phyloP scores from a whole-genome alignment of 2,797 vertebrate species.

The Cossypha heuglini region DNA sequence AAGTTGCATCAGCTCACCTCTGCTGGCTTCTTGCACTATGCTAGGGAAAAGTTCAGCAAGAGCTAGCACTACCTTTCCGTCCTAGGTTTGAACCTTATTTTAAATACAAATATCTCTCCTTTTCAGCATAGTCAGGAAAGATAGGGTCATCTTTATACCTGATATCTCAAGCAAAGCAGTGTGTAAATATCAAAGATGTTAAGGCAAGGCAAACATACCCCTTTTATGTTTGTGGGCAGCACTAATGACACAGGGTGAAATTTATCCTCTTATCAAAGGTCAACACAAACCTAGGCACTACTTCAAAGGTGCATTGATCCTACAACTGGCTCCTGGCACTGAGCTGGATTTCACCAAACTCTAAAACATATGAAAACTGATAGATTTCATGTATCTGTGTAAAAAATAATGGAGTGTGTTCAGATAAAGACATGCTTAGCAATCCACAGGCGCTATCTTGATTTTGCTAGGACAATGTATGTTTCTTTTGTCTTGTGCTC shows the following conservation, averaged over 20 bases:
- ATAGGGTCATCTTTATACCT: constrained; percentile 53
- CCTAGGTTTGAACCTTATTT: constrained; percentile 24
- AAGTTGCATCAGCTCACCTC: constrained; percentile 28
- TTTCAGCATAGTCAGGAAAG: constrained; percentile 30
- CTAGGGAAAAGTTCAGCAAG: constrained; percentile 2
- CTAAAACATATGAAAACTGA: not conserved
- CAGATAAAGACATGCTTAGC: not conserved
- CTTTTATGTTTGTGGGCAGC: constrained; percentile 61
- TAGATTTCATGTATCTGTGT: not conserved
- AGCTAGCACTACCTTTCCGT: not conserved
- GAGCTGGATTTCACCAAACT: not conserved
- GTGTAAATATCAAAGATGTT: constrained; percentile 56
- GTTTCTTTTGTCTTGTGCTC: not conserved
- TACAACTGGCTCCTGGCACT: not conserved
- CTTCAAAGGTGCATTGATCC: constrained; percentile 64
- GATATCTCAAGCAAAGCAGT: constrained; percentile 50
- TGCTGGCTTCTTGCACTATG: not conserved
- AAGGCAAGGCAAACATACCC: constrained; percentile 49
- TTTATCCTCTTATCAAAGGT: constrained; percentile 61
- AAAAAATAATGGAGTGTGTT: not conserved
- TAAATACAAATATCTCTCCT: constrained; percentile 22
- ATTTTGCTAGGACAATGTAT: not conserved
- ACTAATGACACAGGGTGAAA: constrained; percentile 51
- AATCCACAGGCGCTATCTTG: not conserved
- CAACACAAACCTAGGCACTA: constrained; percentile 51